Percentiles rank a stretch among this genome's conserved stretches.
phyloP scores from a whole-genome alignment of 2,888 invertebrate genomes.

The Ferrisia virgata region DNA sequence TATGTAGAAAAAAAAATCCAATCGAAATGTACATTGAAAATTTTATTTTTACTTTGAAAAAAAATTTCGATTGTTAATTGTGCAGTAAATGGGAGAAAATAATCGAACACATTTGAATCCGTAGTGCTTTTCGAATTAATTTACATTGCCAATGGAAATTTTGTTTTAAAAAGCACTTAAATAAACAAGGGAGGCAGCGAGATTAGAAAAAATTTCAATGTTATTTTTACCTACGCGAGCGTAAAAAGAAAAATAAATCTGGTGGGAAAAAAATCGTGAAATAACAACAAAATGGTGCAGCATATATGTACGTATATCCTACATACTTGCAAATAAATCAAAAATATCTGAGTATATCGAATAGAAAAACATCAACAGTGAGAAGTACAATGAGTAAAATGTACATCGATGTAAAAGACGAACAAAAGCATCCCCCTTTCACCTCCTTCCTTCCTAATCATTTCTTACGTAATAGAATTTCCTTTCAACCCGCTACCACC shows the following conservation, averaged over 20 bases:
- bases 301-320: background rate
- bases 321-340: background rate
- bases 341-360: background rate
- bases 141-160: no score
- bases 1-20: no score
- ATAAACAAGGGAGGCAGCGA: background rate
- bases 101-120: no score
- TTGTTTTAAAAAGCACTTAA: no score
- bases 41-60: no score
- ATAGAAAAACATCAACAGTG: background rate
- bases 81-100: no score
- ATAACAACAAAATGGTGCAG: background rate
- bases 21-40: no score
- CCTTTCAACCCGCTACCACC: background rate
- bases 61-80: no score
- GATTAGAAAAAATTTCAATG: background rate
- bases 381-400: background rate
- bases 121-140: no score
- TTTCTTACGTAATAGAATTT: background rate
- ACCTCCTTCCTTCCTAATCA: background rate
- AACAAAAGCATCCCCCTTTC: background rate
- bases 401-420: background rate
- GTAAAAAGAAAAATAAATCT: background rate
- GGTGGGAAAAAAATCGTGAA: background rate
- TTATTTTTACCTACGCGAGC: background rate